Evolutionary conservation across 1,140 invertebrate genomes (phyloP), one percentile per base, ranked within the genome.

Genomic region (Myzus persicae): DNA sequence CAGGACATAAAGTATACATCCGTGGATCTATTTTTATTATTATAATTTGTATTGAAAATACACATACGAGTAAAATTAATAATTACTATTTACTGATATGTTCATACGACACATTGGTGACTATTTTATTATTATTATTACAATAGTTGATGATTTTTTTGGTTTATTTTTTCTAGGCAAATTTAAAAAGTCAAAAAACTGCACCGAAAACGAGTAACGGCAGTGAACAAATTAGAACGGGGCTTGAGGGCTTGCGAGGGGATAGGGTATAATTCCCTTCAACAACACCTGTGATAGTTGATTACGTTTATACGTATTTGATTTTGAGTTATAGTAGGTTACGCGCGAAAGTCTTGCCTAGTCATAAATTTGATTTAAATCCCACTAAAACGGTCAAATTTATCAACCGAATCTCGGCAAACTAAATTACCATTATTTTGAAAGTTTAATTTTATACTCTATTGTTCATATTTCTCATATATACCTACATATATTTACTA

Each of bases 231-330:
- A 88, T 88, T 40, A 48, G 31, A 48, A 88, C n/a, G 7, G 44
- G 8, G 46, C 31, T 18, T 1, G 85, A 46, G 85, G 85, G 51
- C 42, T 9, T 38, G 76, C 24, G 24, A 0, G 18, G 31, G 42
- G 44, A 44, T 14, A 36, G 82, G 38, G 38, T 26, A 40, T 26
- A 26, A 40, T 84, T 89, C 54, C 51, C 51, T 59, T 90, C 89
- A 90, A 90, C 89, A 67, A 67, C 89, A 90, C 89, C 89, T 90
- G 89, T 90, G 89, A n/a, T 90, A 67, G 51, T 67, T 90, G 51
- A 90, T 90, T 90, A 67, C 89, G 51, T 90, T 90, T 90, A 90
- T 90, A 90, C 89, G 89, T 46, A 90, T 90, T 90, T 90, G 89
- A 90, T 90, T 90, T 90, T 90, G 89, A 90, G 54, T 90, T 90